A percentile compares a stretch with the other conserved stretches of the same genome.
Evolutionary conservation across 2,888 invertebrate species (phyloP).

Genomic region (Apeira syringaria): DNA sequence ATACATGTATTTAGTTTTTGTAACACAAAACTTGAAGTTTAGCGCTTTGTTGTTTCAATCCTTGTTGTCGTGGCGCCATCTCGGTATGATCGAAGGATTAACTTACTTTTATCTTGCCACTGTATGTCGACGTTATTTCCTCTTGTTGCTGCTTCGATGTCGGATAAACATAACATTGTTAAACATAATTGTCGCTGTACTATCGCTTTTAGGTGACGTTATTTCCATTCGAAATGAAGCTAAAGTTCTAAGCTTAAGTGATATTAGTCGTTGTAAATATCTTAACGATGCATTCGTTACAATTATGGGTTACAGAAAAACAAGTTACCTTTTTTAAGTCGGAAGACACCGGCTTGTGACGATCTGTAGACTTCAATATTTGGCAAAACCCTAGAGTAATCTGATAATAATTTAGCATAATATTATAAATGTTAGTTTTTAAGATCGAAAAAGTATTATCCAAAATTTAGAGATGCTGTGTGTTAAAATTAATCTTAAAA

Average conservation of each 20-base stretch:
- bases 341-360: conserved; percentile 54
- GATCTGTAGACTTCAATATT: conserved; percentile 60
- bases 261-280: conserved; percentile 72
- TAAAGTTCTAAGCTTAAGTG: conserved; percentile 55
- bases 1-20: too few species aligned
- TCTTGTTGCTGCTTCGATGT: conserved; percentile 70
- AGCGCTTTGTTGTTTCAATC: too few species aligned
- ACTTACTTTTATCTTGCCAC: conserved; percentile 47
- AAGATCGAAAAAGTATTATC: conserved; percentile 80
- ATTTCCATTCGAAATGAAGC: conserved; percentile 45
- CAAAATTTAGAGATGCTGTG: conserved; percentile 77
- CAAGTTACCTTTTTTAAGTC: conserved; percentile 54
- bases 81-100: too few species aligned
- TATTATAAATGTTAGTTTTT: conserved; percentile 61
- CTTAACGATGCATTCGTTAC: conserved; percentile 50
- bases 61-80: too few species aligned
- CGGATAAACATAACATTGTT: conserved; percentile 52
- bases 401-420: conserved; percentile 78
- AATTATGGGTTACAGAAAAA: conserved; percentile 29
- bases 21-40: too few species aligned
- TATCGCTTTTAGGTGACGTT: conserved; percentile 73
- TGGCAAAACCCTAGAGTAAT: conserved; percentile 68
- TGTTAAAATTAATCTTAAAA: conserved; percentile 66
- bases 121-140: conserved; percentile 56
- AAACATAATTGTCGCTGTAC: conserved; percentile 63